Evolutionary conservation across 2,113 vertebrate genomes (phyloP), one percentile per base, ranked within the genome.

Genomic region (Ariopsis seemanni): DNA sequence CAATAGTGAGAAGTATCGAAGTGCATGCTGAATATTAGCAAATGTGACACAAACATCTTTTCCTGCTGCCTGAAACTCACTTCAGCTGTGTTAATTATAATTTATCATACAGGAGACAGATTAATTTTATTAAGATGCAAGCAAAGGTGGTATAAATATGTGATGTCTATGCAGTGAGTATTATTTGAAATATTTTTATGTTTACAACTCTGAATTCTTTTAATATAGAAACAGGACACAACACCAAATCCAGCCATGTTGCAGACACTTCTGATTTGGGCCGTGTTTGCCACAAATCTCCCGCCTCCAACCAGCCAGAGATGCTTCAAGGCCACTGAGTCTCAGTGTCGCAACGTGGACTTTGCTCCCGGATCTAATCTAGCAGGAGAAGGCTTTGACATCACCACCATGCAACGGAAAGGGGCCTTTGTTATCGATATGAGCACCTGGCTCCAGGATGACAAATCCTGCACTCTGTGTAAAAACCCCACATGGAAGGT

Each of bases 391-490:
- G 86, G 89, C 50, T 96, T 94, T 22, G 95, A 96, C 55, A 93
- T 96, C 75, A 95, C 93, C 67, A 93, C 87, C 10, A 92, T 96
- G 95, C 87, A 93, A 53, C 90, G 92, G 9, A 96, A 94, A 52
- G 94, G 94, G 0, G 93, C 94, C 1, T 96, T 90, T 4, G 94
- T 96, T 72, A 89, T 96, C 2, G 71, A 96, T 87, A 92, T 93
- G 88, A 90, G 91, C 5, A 0, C 0, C 53, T 96, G 95, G 95
- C 87, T 86, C 82, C 86, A 27, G 0, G 92, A 91, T 7, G 93
- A 96, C 77, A 93, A 93, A 65, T 95, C 92, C 0, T 97, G 97
- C 88, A 95, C 87, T 5, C 91, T 97, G 72, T 97, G 96, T 53
- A 88, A 0, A 30, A 97, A 97, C 50, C 89, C 92, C 17, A 93